These are phyloP conservation scores for Perca schrenkii DNA, from an alignment of 2,113 vertebrate species.

Conservation along the genomic window DNA sequence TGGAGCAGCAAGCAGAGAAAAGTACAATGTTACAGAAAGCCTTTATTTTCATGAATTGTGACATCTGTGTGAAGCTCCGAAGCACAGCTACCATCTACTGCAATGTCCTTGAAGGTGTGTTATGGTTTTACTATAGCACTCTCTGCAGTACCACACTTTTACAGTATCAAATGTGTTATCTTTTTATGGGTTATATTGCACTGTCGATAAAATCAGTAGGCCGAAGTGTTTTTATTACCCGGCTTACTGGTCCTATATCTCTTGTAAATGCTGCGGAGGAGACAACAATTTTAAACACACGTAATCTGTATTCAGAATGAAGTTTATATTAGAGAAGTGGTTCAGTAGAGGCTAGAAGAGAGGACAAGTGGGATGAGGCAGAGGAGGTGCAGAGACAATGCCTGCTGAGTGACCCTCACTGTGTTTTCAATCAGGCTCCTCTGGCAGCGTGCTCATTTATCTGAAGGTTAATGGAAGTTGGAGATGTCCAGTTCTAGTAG, in stretches of 20 bases:
- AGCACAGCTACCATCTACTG: slow-evolving; percentile 4
- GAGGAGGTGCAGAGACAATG: slow-evolving; percentile 12
- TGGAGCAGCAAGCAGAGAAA: neutral
- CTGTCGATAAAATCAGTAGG: slow-evolving; percentile 41
- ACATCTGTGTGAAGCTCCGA: slow-evolving; percentile 13
- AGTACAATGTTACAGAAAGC: neutral
- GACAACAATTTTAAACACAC: slow-evolving; percentile 13
- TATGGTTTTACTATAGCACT: neutral
- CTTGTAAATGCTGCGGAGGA: slow-evolving; percentile 1
- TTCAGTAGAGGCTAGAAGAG: slow-evolving; percentile 5
- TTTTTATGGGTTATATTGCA: slow-evolving; percentile 6
- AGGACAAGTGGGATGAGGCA: neutral
- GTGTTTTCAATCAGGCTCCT: slow-evolving; percentile 51
- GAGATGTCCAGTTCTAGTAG: slow-evolving; percentile 34
- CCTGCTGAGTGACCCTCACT: slow-evolving; percentile 44
- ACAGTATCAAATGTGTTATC: slow-evolving; percentile 17
- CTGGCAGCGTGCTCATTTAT: slow-evolving; percentile 45
- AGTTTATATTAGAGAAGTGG: slow-evolving; percentile 9
- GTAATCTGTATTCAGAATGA: slow-evolving; percentile 35
- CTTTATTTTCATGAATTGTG: slow-evolving; percentile 1
- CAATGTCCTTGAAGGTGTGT: slow-evolving; percentile 36
- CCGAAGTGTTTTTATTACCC: neutral
- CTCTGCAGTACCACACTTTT: slow-evolving; percentile 1
- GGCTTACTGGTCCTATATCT: slow-evolving; percentile 1
- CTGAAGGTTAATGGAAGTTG: slow-evolving; percentile 59